Evolutionary conservation across 1,140 invertebrate genomes (phyloP), one percentile per base, ranked within the genome.

Genomic region (Drosophila murphyi): DNA sequence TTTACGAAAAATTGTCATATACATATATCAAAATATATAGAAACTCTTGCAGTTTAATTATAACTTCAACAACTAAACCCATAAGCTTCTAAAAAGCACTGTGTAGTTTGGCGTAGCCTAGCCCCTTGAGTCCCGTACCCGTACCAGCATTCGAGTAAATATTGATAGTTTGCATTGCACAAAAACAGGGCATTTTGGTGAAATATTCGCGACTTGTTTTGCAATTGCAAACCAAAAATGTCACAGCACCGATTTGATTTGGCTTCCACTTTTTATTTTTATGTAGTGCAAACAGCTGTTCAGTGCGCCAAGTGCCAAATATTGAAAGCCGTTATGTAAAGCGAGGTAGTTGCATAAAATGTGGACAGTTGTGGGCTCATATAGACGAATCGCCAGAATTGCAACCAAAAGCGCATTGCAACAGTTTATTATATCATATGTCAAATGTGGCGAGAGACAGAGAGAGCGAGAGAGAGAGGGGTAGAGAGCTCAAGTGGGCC

Each of bases 351-450:
- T 29, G 41, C 62, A 73, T 39, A 65, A 65, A 72, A 65, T 52
- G 5, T 37, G n/a, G 39, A 28, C n/a, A 3, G 52, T 12, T 56
- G 10, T 59, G 60, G 20, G 20, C 20, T 20, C 20, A 56, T 65
- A 20, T 43, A 34, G 41, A 61, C 20, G 20, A 70, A 70, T 5
- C 4, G 55, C 60, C 39, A 74, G 72, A 82, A 82, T 62, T 63
- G 75, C 50, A 41, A 54, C 57, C 76, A 45, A 37, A 71, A 78
- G 76, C 72, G 70, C 81, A 78, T 72, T 76, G 80, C 75, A 76
- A 55, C 63, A 71, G 68, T 83, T 83, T 83, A 83, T 83, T 82
- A 83, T 79, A 83, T 83, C 35, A 79, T 82, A 68, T 71, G 60
- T 78, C 55, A 32, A 34, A 50, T 60, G 56, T 45, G 35, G 50